Conservation (phyloP, 2,888 invertebrate species). For the Serrognathus titanus region DNA sequence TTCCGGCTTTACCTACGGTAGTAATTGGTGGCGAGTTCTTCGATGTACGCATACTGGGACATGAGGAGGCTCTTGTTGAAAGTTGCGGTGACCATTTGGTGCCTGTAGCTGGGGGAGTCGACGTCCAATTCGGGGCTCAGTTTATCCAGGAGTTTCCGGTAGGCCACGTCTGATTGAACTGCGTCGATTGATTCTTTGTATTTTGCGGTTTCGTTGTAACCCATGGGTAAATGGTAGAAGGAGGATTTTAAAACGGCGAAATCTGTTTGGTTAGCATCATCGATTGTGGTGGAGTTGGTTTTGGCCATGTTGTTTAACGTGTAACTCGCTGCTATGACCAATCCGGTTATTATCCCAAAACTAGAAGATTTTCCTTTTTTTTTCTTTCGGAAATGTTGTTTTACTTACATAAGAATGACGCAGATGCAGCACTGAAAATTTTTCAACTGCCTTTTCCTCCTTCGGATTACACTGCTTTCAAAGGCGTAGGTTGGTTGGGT, state of each 20-base stretch:
- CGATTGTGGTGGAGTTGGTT: slow-evolving; percentile 11
- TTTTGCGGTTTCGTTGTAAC: no score
- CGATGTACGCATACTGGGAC: slow-evolving; percentile 64
- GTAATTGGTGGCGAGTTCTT: slow-evolving; percentile 57
- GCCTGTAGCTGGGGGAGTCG: slow-evolving; percentile 64
- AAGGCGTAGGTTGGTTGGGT: slow-evolving; percentile 53
- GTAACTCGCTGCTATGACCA: slow-evolving; percentile 25
- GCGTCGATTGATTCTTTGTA: slow-evolving; percentile 50
- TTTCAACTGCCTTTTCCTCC: slow-evolving; percentile 52
- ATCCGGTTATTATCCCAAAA: slow-evolving; percentile 26
- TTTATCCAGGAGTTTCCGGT: slow-evolving; percentile 5
- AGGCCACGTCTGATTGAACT: slow-evolving; percentile 57
- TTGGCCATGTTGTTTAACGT: slow-evolving; percentile 14
- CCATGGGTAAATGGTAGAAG: no score
- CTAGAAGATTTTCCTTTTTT: slow-evolving; percentile 21
- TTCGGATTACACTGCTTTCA: slow-evolving; percentile 51
- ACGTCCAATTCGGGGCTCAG: slow-evolving; percentile 49
- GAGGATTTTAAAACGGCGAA: not conserved
- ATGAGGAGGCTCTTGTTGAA: slow-evolving; percentile 58
- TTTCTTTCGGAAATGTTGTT: slow-evolving; percentile 3
- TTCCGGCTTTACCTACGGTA: no score
- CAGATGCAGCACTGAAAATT: slow-evolving; percentile 72
- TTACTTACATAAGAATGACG: slow-evolving; percentile 65
- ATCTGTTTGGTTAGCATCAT: slow-evolving; percentile 32
- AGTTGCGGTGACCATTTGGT: slow-evolving; percentile 68